A percentile compares a stretch with the other conserved stretches of the same genome.
phyloP scores from a whole-genome alignment of 2,888 invertebrate species.

The Melitaea athalia region DNA sequence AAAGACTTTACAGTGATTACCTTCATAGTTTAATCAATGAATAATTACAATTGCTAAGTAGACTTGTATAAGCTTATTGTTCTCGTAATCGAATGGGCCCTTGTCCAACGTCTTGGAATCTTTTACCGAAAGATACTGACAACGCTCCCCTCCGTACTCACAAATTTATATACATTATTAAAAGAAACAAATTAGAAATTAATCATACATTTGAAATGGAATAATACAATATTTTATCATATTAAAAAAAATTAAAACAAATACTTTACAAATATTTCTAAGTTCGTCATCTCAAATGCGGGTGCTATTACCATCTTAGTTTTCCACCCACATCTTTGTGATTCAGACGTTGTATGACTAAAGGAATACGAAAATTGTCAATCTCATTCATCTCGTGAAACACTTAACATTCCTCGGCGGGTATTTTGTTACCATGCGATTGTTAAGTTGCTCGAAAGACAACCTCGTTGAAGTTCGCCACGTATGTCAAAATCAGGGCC shows the following conservation, averaged over 20 bases:
- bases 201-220: not conserved
- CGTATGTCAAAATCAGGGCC: too few species aligned
- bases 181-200: not conserved
- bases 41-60: too few species aligned
- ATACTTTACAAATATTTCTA: not conserved
- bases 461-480: not conserved
- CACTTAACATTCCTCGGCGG: slow-evolving; percentile 24
- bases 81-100: too few species aligned
- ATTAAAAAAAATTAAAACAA: too few species aligned
- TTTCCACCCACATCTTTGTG: slow-evolving; percentile 18
- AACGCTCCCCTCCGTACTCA: too few species aligned
- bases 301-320: not conserved
- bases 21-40: too few species aligned
- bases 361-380: slow-evolving; percentile 30
- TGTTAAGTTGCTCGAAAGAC: not conserved
- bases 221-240: too few species aligned
- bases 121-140: too few species aligned
- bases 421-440: slow-evolving; percentile 6
- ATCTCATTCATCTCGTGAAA: slow-evolving; percentile 31
- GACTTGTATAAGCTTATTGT: too few species aligned
- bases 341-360: slow-evolving; percentile 30
- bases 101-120: too few species aligned
- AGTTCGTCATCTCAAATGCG: slow-evolving; percentile 1
- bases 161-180: too few species aligned
- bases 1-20: too few species aligned